These are phyloP conservation scores for Zaprionus inermis DNA, from an alignment of 1,140 invertebrate genomes.

Conservation along the genomic window DNA sequence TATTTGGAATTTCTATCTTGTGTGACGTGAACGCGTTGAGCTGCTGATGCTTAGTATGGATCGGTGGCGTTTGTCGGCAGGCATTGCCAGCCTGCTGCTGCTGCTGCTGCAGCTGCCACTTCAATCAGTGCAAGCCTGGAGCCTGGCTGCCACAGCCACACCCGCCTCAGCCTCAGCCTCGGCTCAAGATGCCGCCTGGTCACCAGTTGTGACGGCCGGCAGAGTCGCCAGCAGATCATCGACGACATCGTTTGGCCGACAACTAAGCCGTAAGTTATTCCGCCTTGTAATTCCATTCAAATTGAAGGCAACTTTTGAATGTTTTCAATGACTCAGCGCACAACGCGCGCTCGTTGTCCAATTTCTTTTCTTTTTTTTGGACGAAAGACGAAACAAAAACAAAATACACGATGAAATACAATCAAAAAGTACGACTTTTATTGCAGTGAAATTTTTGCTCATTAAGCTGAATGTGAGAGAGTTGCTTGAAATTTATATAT, in stretches of 20 bases:
- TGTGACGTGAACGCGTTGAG: slow-evolving; percentile 4
- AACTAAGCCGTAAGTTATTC: slow-evolving; percentile 71
- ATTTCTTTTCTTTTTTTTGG: slow-evolving; percentile 43
- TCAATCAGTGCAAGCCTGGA: slow-evolving; percentile 54
- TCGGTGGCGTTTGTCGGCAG: slow-evolving; percentile 53
- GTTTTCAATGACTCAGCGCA: slow-evolving; percentile 33
- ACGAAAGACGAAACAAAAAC: slow-evolving; percentile 41
- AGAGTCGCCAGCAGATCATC: slow-evolving; percentile 12
- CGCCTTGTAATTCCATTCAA: slow-evolving; percentile 25
- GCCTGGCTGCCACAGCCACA: slow-evolving; percentile 45
- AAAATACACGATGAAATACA: slow-evolving; percentile 51
- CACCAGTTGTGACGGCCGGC: slow-evolving; percentile 14
- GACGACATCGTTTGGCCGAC: slow-evolving; percentile 46
- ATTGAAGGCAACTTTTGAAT: slow-evolving; percentile 19
- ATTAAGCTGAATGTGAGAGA: slow-evolving; percentile 75
- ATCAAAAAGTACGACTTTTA: slow-evolving; percentile 67
- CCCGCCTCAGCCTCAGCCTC: neutral
- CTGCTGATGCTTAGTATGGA: slow-evolving; percentile 50
- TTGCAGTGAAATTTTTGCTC: slow-evolving; percentile 77
- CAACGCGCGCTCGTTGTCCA: neutral
- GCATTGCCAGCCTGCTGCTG: slow-evolving; percentile 36
- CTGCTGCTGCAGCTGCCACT: slow-evolving; percentile 44
- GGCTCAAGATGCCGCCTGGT: slow-evolving; percentile 5
- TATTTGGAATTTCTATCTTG: slow-evolving; percentile 27
- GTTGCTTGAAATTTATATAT: slow-evolving; percentile 50